Evolutionary conservation across 2,113 vertebrate species (phyloP).

Genomic region (Neolamprologus hecqui): DNA sequence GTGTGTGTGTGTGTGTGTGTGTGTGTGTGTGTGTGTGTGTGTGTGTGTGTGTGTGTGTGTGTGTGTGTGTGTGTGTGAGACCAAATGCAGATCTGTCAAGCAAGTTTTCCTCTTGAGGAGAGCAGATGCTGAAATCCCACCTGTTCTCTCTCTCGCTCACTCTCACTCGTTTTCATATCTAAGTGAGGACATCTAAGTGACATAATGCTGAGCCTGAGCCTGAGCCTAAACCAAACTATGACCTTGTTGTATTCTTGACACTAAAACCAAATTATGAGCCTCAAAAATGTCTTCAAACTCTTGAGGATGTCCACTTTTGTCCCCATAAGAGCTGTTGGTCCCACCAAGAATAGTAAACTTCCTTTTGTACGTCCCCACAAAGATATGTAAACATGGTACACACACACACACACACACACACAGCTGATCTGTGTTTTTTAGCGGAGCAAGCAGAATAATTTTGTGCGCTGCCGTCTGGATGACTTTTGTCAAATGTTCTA

Average conservation of each 20-base stretch:
- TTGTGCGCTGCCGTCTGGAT: neutral
- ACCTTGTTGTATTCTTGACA: neutral
- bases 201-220: fast-evolving
- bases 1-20: neutral
- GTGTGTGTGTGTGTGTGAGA: neutral
- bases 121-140: neutral
- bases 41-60: neutral
- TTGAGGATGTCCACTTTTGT: neutral
- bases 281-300: neutral
- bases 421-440: neutral
- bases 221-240: neutral
- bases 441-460: neutral
- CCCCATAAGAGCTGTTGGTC: neutral
- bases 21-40: neutral
- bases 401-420: neutral
- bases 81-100: neutral
- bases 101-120: neutral
- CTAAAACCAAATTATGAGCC: neutral
- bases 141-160: neutral
- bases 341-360: neutral
- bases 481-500: neutral
- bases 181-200: neutral
- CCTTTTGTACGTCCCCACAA: fast-evolving
- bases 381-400: neutral
- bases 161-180: neutral